Evolutionary conservation across 2,888 invertebrate species (phyloP), one percentile per base, ranked within the genome.

Genomic region (Mechanitis messenoides): DNA sequence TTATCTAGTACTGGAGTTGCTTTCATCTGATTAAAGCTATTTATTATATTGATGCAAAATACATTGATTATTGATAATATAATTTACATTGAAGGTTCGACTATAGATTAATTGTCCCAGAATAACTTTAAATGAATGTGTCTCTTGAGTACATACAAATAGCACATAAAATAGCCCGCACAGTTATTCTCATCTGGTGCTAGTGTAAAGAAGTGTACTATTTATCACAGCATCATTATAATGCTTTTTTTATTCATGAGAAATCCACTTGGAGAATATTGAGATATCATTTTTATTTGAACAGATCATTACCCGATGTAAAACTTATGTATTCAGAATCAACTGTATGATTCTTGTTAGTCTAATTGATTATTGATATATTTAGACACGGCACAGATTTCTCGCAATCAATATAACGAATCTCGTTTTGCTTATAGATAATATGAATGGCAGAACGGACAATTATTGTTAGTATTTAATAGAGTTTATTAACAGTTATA

Each of bases 171-270:
- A 31, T 50, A 31, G 50, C 50, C 7, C 31, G 1, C 7, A 31
- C 31, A 28, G 20, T 50, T 31, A 50, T 50, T 42, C 7, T 42
- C 42, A 9, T 9, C 9, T 42, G 9, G 58, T 58, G 33, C 3
- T 38, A 46, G 53, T 55, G 45, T 56, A 58, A 33, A 60, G 61
- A 59, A 58, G 61, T 68, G 68, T 63, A 71, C 68, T 73, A 68
- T 73, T 69, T 73, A 70, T 71, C 68, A 68, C 63, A 50, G 59
- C 63, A 67, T 69, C 68, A 69, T 72, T 75, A 72, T 80, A 82
- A 84, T 81, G 78, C 70, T 69, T 74, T 76, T 83, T 81, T 82
- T 84, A 84, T 84, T 84, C 82, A 84, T 84, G 80, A 83, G 78
- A 58, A 63, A 71, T 70, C 70, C 68, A 73, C 71, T 71, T 70